Percentiles rank a stretch among this genome's conserved stretches.
These are phyloP conservation scores for Fulica atra DNA, from an alignment of 2,113 vertebrate species.

Conservation along the genomic window DNA sequence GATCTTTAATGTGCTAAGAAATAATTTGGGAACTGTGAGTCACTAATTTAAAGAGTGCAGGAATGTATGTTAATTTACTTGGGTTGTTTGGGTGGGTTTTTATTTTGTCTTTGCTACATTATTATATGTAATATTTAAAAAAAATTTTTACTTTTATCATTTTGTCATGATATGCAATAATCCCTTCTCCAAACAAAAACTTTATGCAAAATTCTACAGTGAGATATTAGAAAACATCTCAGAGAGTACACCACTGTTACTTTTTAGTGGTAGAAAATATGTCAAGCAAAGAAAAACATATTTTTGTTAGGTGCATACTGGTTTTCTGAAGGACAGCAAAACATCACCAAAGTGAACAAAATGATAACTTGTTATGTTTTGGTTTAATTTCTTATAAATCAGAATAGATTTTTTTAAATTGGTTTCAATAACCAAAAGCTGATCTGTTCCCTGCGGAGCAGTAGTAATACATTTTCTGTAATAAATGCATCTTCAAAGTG, in stretches of 20 bases:
- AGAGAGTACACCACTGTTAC: not conserved
- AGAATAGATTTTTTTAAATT: not conserved
- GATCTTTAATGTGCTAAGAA: not conserved
- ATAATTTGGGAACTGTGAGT: slow-evolving; percentile 24
- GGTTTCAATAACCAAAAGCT: slow-evolving; percentile 5
- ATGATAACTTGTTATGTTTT: not conserved
- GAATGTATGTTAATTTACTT: not conserved
- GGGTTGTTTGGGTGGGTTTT: not conserved
- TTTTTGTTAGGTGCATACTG: not conserved
- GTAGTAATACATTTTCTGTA: slow-evolving; percentile 21
- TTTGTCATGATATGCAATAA: not conserved
- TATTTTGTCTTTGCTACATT: not conserved
- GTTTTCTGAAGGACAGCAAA: slow-evolving; percentile 39
- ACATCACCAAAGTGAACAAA: not conserved
- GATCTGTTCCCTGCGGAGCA: slow-evolving; percentile 1
- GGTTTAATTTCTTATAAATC: not conserved
- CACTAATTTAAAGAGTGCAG: slow-evolving; percentile 17
- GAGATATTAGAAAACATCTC: not conserved
- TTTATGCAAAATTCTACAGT: not conserved
- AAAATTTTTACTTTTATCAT: not conserved
- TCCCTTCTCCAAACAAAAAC: not conserved
- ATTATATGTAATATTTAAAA: not conserved
- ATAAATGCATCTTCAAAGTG: slow-evolving; percentile 55
- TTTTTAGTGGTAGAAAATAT: not conserved
- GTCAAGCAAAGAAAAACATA: not conserved